phyloP scores from a whole-genome alignment of 2,797 vertebrate species.

The Paratrypauchen microcephalus region DNA sequence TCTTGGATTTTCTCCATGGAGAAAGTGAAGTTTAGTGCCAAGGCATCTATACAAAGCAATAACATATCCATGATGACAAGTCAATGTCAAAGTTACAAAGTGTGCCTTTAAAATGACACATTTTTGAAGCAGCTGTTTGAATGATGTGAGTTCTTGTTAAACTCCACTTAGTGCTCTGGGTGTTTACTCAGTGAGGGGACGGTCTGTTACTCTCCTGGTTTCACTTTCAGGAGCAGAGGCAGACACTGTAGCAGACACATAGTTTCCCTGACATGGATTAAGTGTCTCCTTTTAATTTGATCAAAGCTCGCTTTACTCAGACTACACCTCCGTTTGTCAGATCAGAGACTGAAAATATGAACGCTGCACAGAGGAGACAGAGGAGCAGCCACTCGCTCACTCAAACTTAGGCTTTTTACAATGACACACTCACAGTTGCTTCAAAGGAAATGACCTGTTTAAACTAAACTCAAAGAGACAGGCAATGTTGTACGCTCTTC shows the following conservation, averaged over 20 bases:
- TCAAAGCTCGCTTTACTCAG: slow-evolving; percentile 58
- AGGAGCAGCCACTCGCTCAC: slow-evolving; percentile 9
- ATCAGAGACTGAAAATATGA: slow-evolving; percentile 57
- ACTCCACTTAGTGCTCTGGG: background rate
- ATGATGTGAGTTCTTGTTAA: slow-evolving; percentile 2
- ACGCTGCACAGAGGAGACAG: slow-evolving; percentile 25
- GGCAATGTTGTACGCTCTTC: background rate
- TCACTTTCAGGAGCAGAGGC: slow-evolving; percentile 33
- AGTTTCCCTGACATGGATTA: slow-evolving; percentile 45
- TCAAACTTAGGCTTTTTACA: slow-evolving; percentile 17
- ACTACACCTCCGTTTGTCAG: slow-evolving; percentile 45
- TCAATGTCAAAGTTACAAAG: too few species aligned
- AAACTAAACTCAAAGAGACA: background rate
- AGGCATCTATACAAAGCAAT: too few species aligned
- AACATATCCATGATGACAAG: too few species aligned
- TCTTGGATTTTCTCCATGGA: too few species aligned
- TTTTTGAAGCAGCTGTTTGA: background rate
- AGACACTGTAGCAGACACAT: slow-evolving; percentile 38
- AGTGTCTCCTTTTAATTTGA: slow-evolving; percentile 59
- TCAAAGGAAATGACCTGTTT: slow-evolving; percentile 3
- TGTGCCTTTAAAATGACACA: too few species aligned
- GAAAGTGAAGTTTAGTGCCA: too few species aligned
- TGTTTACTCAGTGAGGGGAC: background rate
- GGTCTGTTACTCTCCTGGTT: slow-evolving; percentile 8
- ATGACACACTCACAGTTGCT: slow-evolving; percentile 7